Evolutionary conservation across 2,113 vertebrate genomes (phyloP).

Genomic region (Psophia crepitans): DNA sequence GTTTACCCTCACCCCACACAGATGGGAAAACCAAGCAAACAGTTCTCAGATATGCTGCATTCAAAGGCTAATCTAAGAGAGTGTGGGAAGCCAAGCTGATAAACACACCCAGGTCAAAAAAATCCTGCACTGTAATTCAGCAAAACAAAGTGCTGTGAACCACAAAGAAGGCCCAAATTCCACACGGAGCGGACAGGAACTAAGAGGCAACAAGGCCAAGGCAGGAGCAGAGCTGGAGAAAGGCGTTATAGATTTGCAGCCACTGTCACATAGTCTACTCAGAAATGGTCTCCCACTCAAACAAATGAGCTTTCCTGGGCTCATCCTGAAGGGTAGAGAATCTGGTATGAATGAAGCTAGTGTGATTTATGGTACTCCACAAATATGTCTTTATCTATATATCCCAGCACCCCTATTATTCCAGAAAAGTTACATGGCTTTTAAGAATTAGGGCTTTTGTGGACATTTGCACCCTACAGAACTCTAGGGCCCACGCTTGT

Average conservation of each 20-base stretch:
- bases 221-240: not conserved
- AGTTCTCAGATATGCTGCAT: not conserved
- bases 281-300: not conserved
- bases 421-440: not conserved
- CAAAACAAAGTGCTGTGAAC: not conserved
- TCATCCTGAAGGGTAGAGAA: not conserved
- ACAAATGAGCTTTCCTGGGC: not conserved
- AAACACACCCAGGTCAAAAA: not conserved
- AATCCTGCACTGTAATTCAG: not conserved
- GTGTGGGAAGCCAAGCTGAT: not conserved
- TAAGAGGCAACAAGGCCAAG: not conserved
- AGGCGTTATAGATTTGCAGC: not conserved
- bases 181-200: not conserved
- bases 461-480: not conserved
- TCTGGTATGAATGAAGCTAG: not conserved
- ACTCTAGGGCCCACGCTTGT: not conserved
- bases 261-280: not conserved
- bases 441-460: not conserved
- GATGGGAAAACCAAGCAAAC: not conserved
- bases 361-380: accelerated
- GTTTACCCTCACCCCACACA: not conserved
- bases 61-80: not conserved
- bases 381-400: not conserved
- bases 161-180: not conserved
- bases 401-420: not conserved